These are phyloP conservation scores for Ectropis grisescens DNA, from an alignment of 1,140 invertebrate genomes.

Conservation along the genomic window DNA sequence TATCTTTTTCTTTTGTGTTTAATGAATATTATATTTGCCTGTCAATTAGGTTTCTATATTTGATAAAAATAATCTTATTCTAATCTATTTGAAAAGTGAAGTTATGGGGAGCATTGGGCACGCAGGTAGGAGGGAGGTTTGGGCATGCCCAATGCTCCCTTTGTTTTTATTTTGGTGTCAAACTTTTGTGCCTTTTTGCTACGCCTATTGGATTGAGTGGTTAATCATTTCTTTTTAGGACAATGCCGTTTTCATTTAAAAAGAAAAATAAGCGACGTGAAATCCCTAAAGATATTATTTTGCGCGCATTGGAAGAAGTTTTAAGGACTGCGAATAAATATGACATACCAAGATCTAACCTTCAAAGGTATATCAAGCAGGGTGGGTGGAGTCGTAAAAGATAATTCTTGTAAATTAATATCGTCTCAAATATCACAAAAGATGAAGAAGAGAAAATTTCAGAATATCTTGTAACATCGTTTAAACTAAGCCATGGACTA, in stretches of 20 bases:
- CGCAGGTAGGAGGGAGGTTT: constrained; percentile 6
- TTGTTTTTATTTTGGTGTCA: constrained; percentile 2
- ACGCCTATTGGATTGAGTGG: too few relatives aligned
- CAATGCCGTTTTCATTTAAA: constrained; percentile 15
- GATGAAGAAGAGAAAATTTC: constrained; percentile 19
- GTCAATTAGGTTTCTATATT: constrained; percentile 1
- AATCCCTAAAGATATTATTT: constrained; percentile 16
- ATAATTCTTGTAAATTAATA: constrained; percentile 14
- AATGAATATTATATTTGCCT: constrained; percentile 4
- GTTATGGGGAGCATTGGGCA: constrained; percentile 7
- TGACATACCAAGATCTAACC: constrained; percentile 13
- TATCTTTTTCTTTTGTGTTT: constrained; percentile 2
- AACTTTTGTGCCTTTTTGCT: too few relatives aligned
- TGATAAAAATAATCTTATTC: constrained; percentile 5
- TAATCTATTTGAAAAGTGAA: constrained; percentile 4
- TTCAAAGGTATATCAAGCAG: constrained; percentile 17
- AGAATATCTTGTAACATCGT: constrained; percentile 12
- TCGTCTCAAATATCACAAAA: constrained; percentile 13
- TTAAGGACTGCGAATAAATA: constrained; percentile 13
- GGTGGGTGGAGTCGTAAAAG: constrained; percentile 10
- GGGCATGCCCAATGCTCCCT: constrained; percentile 18
- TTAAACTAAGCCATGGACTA: constrained; percentile 16
- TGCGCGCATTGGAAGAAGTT: constrained; percentile 11
- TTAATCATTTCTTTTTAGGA: constrained; percentile 5
- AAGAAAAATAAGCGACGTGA: constrained; percentile 14